These are phyloP conservation scores for Rhamnusium bicolor DNA, from an alignment of 2,888 invertebrate species.

Conservation along the genomic window DNA sequence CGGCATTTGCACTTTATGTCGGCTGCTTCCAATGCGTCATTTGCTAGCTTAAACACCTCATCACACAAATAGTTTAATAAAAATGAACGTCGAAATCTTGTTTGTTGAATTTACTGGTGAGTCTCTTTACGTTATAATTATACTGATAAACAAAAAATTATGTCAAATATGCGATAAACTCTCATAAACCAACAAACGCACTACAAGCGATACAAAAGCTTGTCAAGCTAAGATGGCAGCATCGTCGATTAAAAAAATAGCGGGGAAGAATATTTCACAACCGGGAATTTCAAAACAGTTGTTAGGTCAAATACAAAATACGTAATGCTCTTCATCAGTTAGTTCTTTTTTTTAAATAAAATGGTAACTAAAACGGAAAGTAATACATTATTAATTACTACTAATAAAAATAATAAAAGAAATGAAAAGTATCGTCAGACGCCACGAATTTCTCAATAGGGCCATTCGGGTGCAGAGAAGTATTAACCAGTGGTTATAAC, in stretches of 20 bases:
- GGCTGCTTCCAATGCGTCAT: slow-evolving; percentile 34
- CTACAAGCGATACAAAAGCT: slow-evolving; percentile 27
- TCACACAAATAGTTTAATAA: slow-evolving; percentile 13
- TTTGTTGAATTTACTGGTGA: slow-evolving; percentile 2
- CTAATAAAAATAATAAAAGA: too few species aligned
- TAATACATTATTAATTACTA: too few species aligned
- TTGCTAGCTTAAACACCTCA: slow-evolving; percentile 24
- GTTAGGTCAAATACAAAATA: too few species aligned
- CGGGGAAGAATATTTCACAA: slow-evolving; percentile 5
- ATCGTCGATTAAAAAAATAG: slow-evolving; percentile 30
- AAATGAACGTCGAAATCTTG: neutral
- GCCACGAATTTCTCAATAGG: too few species aligned
- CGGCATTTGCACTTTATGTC: slow-evolving; percentile 28
- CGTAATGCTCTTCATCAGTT: too few species aligned
- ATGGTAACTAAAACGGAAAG: too few species aligned
- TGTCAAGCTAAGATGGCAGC: slow-evolving; percentile 43
- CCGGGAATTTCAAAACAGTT: slow-evolving; percentile 25
- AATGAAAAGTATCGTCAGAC: too few species aligned
- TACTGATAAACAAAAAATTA: slow-evolving; percentile 24
- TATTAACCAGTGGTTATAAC: too few species aligned
- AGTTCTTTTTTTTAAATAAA: too few species aligned
- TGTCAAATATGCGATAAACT: slow-evolving; percentile 18
- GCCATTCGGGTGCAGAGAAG: too few species aligned
- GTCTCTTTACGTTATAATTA: neutral
- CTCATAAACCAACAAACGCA: slow-evolving; percentile 27